A percentile compares a stretch with the other conserved stretches of the same genome.
phyloP scores from a whole-genome alignment of 2,888 invertebrate species.

The Brachylomia viminalis region DNA sequence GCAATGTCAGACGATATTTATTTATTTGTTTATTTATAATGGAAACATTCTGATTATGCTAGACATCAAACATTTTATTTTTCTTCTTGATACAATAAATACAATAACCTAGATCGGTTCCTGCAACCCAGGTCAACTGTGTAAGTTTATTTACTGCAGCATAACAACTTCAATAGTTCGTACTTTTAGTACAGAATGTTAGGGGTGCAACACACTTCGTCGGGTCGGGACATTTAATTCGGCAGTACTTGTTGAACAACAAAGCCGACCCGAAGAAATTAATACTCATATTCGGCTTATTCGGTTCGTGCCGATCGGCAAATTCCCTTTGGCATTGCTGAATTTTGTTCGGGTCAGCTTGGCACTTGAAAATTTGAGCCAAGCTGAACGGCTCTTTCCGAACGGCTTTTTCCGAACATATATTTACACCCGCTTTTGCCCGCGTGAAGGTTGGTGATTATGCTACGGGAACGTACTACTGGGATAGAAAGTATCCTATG shows the following conservation, averaged over 20 bases:
- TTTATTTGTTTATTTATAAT: too few species aligned
- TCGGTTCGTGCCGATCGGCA: background rate
- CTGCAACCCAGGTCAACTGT: conserved; percentile 15
- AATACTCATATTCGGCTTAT: background rate
- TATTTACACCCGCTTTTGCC: too few species aligned
- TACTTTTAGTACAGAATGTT: background rate
- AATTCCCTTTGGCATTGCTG: background rate
- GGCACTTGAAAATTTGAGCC: background rate
- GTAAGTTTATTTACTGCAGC: conserved; percentile 5
- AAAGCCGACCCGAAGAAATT: background rate
- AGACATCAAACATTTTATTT: background rate
- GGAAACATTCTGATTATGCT: background rate
- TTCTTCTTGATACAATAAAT: background rate
- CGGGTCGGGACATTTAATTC: background rate
- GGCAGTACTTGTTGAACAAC: background rate
- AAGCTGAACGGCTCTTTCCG: background rate
- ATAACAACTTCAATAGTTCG: conserved; percentile 11
- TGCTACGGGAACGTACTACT: too few species aligned
- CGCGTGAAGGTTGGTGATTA: too few species aligned
- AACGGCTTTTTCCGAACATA: background rate
- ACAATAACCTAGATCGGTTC: background rate
- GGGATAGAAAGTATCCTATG: too few species aligned
- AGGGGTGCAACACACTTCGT: background rate
- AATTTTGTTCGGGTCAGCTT: background rate
- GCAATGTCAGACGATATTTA: too few species aligned